These are phyloP conservation scores for Lacanobia wlatinum DNA, from an alignment of 2,888 invertebrate genomes.

Conservation along the genomic window DNA sequence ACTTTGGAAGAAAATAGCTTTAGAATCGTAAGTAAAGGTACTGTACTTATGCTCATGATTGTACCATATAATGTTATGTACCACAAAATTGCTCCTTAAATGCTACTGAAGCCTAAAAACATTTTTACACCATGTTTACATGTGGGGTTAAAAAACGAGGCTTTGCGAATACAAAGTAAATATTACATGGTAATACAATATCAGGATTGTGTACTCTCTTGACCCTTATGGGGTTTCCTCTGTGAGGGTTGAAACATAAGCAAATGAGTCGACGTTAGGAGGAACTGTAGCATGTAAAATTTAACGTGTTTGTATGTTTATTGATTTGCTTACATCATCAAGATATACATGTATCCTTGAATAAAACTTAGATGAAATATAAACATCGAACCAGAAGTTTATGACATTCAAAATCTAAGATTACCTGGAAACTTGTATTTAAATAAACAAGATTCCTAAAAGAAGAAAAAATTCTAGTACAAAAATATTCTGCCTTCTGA, in stretches of 20 bases:
- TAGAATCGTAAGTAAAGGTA: background rate
- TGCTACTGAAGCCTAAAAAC: conserved; percentile 34
- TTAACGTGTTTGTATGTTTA: background rate
- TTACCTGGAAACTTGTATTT: background rate
- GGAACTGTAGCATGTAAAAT: background rate
- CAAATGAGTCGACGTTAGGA: conserved; percentile 25
- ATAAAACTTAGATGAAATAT: background rate
- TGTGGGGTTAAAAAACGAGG: conserved; percentile 15
- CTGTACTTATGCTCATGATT: background rate
- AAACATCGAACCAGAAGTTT: background rate
- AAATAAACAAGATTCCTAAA: background rate
- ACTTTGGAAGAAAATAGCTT: background rate
- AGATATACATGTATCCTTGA: background rate
- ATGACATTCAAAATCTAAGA: background rate
- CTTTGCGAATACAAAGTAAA: conserved; percentile 41
- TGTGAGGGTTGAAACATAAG: conserved; percentile 43
- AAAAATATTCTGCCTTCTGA: background rate
- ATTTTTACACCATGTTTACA: conserved; percentile 22
- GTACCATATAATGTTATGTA: conserved; percentile 29
- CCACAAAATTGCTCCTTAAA: conserved; percentile 51
- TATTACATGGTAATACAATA: conserved; percentile 53
- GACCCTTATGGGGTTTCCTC: conserved; percentile 54
- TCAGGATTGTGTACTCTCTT: conserved; percentile 43
- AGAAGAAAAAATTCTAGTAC: background rate
- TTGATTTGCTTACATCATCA: background rate